phyloP scores from a whole-genome alignment of 2,113 vertebrate genomes.

The Syngnathoides biaculeatus region DNA sequence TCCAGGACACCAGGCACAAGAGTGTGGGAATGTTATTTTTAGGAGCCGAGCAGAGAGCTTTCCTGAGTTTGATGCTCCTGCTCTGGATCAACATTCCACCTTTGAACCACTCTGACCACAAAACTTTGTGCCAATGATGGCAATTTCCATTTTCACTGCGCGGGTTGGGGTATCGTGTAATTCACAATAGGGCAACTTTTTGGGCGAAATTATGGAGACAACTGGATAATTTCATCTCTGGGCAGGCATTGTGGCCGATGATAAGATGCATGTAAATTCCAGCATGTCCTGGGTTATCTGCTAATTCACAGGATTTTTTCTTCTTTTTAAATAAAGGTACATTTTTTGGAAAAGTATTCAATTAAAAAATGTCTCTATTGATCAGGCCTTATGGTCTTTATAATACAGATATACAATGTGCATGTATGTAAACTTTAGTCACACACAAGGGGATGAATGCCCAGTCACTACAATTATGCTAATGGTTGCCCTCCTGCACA shows the following conservation, averaged over 20 bases:
- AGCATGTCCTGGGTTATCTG: neutral
- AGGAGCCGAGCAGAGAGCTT: constrained; percentile 70
- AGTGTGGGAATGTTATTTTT: constrained; percentile 81
- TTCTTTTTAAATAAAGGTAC: neutral
- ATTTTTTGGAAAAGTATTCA: constrained; percentile 1
- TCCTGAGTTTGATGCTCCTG: constrained; percentile 71
- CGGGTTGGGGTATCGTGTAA: constrained; percentile 3
- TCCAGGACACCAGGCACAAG: constrained; percentile 53
- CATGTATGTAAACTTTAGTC: constrained; percentile 15
- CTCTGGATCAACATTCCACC: constrained; percentile 77
- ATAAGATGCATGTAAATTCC: neutral
- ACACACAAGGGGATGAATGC: constrained; percentile 45
- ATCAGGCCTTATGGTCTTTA: neutral
- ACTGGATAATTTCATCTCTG: neutral
- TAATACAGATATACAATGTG: neutral
- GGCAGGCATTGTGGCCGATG: neutral
- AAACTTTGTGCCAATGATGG: constrained; percentile 60
- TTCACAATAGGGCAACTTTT: constrained; percentile 10
- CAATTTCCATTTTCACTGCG: constrained; percentile 51
- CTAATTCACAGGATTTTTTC: neutral
- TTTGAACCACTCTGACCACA: constrained; percentile 64
- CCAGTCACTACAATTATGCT: constrained; percentile 69
- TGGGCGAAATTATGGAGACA: constrained; percentile 6
- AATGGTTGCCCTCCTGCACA: constrained; percentile 41
- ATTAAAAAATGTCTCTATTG: neutral